Conservation (phyloP, 2,113 vertebrate species). For the Odocoileus hemionus region DNA sequence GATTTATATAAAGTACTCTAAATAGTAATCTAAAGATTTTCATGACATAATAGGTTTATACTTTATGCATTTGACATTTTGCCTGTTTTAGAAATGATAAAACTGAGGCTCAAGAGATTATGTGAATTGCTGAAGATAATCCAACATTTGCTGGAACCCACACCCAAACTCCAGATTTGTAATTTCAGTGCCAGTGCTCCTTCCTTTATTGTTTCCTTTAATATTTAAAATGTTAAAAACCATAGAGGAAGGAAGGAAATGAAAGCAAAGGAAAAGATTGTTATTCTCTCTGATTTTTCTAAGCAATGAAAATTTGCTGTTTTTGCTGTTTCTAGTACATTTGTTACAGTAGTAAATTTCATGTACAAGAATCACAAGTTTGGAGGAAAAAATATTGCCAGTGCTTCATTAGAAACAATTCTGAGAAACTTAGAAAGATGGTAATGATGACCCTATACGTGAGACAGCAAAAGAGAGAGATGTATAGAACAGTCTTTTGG, state of each 20-base stretch:
- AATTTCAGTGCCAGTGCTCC: not conserved
- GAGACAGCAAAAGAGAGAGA: not conserved
- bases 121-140: not conserved
- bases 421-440: not conserved
- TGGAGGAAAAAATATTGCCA: not conserved
- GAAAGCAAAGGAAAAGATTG: not conserved
- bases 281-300: not conserved
- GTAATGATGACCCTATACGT: not conserved
- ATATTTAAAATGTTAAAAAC: constrained; percentile 12
- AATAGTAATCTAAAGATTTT: not conserved
- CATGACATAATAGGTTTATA: not conserved
- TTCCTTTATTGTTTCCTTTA: not conserved
- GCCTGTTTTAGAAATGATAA: not conserved
- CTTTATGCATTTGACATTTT: not conserved
- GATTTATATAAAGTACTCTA: not conserved
- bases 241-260: not conserved
- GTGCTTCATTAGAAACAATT: not conserved
- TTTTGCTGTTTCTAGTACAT: not conserved
- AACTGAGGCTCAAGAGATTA: not conserved
- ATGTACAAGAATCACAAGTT: not conserved
- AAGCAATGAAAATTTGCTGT: not conserved
- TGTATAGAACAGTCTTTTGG: not conserved
- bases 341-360: not conserved
- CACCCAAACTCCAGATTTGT: not conserved
- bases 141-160: not conserved